These are phyloP conservation scores for Eurois occulta DNA, from an alignment of 2,888 invertebrate species.

Conservation along the genomic window DNA sequence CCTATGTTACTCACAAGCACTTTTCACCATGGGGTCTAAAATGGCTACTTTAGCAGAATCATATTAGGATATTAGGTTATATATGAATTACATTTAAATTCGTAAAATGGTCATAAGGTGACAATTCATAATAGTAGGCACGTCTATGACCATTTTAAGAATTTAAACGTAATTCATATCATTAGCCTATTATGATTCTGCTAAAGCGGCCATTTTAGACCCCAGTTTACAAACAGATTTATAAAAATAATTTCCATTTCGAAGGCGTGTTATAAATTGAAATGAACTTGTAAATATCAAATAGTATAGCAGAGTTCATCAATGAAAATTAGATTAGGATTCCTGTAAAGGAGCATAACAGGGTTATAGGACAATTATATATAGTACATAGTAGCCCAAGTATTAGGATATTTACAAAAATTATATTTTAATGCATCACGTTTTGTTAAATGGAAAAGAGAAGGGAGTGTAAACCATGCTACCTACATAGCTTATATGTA, in stretches of 20 bases:
- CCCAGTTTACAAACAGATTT: background rate
- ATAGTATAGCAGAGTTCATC: background rate
- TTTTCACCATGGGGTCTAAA: too few relatives aligned
- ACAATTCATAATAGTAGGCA: too few relatives aligned
- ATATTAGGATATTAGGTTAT: too few relatives aligned
- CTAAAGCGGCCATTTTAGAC: too few relatives aligned
- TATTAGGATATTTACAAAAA: background rate
- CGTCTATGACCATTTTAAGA: too few relatives aligned
- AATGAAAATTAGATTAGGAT: background rate
- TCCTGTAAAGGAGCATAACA: background rate
- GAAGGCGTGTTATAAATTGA: background rate
- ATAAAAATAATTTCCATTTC: background rate
- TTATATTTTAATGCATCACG: too few relatives aligned
- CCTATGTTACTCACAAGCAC: background rate
- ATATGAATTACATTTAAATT: too few relatives aligned
- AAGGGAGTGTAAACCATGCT: too few relatives aligned
- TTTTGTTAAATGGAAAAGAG: background rate
- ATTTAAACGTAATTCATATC: too few relatives aligned
- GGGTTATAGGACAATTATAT: background rate
- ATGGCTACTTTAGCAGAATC: too few relatives aligned
- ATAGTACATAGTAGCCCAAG: background rate
- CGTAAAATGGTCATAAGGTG: too few relatives aligned
- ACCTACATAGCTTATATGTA: background rate
- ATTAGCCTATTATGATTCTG: too few relatives aligned
- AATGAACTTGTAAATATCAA: background rate